Evolutionary conservation across 2,888 invertebrate genomes (phyloP), one percentile per base, ranked within the genome.

Genomic region (Cerastis rubricosa): DNA sequence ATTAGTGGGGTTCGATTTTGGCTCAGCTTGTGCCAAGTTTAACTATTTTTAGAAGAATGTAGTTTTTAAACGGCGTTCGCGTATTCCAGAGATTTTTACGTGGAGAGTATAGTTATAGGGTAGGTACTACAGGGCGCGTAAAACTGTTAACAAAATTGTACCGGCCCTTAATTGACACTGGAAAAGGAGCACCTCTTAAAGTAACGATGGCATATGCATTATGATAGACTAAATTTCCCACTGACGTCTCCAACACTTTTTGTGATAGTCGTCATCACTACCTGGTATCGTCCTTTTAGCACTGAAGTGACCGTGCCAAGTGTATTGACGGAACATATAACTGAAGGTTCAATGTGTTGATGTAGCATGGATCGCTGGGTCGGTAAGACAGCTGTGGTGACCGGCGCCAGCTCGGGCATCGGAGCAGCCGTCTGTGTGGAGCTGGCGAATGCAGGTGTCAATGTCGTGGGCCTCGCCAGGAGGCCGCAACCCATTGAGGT

Each of bases 371-470:
- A 95, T 45, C 93, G 94, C 74, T 96, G 96, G 96, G 71, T 81
- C 7, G 94, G 94, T 17, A 94, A 94, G 83, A 92, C 94, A 4
- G 96, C 94, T 0, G 94, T 96, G 68, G 95, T 96, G 78, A 96
- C 96, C 0, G 96, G 96, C 14, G 96, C 96, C 0, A 96, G 96
- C 80, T 91, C 93, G 0, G 96, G 96, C 22, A 96, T 96, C 64
- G 96, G 96, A 0, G 94, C 95, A 2, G 92, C 94, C 1, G 90
- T 93, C 40, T 90, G 90, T 43, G 88, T 91, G 47, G 88, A 91
- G 75, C 89, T 96, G 51, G 94, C 94, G 2, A 87, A 92, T 59
- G 89, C 92, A 19, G 95, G 96, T n/a, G 70, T 93, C 57, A 83
- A 81, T 11, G 94, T 93, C 9, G 88, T 94, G 8, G 93, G 93